Evolutionary conservation across 2,113 vertebrate genomes (phyloP), one percentile per base, ranked within the genome.

Genomic region (Tauraco erythrolophus): DNA sequence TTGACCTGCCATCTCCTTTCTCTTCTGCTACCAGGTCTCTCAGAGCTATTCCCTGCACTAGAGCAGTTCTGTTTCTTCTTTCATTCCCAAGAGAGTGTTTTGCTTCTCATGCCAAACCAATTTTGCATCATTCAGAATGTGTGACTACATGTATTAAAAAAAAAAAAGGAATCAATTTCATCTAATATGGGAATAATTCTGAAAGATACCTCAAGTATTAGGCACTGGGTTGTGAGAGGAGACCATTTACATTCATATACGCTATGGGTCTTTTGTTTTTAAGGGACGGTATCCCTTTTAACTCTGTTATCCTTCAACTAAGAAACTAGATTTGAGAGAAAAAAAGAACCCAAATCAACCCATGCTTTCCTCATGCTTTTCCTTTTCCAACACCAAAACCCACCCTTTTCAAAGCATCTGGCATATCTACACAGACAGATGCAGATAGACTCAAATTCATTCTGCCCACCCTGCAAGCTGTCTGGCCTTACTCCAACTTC

Each of bases 401-500:
- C 45, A 60, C 23, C 25, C 31, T 76, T 85, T 92, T 30, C 33
- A 80, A 94, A 91, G 53, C 53, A 79, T 80, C 94, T 96, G 89
- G 91, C 64, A 51, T 46, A 46, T 82, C 69, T 68, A 64, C 19
- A 45, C 12, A 56, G 81, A 72, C 84, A 97, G 65, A 91, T 94
- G 84, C 57, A 84, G 65, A 45, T 11, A 82, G 56, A 57, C 27
- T 18, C n/a, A 87, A 84, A 78, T 64, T 75, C 74, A 68, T 89
- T 87, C 80, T 92, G 64, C 60, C 69, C 77, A 91, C 76, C 72
- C 80, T 96, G 56, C 35, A 95, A 94, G 72, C 77, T 84, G 64
- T 53, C 92, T 97, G 95, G 92, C 77, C 50, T 82, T 56, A 39
- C 16, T 91, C 93, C 93, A 94, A 23, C 45, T 94, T 37, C 56